phyloP scores from a whole-genome alignment of 2,113 vertebrate genomes.

The Pimephales promelas region DNA sequence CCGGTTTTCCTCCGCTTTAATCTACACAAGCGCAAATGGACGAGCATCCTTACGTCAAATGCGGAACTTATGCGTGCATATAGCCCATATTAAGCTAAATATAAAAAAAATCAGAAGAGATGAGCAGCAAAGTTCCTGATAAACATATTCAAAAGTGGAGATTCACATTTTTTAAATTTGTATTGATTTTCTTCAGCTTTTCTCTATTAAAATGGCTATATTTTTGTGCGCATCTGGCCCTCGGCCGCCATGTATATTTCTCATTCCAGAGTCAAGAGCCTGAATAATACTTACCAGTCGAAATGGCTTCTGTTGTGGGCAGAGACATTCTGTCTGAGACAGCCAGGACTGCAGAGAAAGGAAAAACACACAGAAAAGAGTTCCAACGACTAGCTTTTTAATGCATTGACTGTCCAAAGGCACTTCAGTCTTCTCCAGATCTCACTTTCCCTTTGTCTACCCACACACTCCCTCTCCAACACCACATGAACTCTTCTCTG shows the following conservation, averaged over 20 bases:
- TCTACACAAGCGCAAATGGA: no score
- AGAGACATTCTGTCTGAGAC: slow-evolving; percentile 78
- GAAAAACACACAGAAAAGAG: slow-evolving; percentile 42
- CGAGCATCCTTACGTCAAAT: no score
- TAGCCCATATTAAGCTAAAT: neutral
- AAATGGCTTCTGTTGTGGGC: slow-evolving; percentile 75
- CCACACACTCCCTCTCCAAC: neutral
- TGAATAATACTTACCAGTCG: slow-evolving; percentile 79
- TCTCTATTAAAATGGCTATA: slow-evolving; percentile 14
- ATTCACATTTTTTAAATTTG: neutral
- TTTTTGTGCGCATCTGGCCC: slow-evolving; percentile 34
- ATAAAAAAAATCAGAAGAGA: neutral
- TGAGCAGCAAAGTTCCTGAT: neutral
- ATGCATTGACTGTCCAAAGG: slow-evolving; percentile 14
- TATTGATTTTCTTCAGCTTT: slow-evolving; percentile 20
- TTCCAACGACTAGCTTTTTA: neutral
- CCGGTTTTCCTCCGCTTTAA: no score
- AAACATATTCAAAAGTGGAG: neutral
- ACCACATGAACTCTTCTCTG: neutral
- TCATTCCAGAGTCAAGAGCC: slow-evolving; percentile 51
- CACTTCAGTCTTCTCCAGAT: slow-evolving; percentile 17
- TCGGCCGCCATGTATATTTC: slow-evolving; percentile 45
- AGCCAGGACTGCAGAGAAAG: slow-evolving; percentile 68
- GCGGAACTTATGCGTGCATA: no score
- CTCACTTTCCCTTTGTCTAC: slow-evolving; percentile 5